Conservation (phyloP, 2,888 invertebrate genomes). For the Drosophila suboccidentalis region DNA sequence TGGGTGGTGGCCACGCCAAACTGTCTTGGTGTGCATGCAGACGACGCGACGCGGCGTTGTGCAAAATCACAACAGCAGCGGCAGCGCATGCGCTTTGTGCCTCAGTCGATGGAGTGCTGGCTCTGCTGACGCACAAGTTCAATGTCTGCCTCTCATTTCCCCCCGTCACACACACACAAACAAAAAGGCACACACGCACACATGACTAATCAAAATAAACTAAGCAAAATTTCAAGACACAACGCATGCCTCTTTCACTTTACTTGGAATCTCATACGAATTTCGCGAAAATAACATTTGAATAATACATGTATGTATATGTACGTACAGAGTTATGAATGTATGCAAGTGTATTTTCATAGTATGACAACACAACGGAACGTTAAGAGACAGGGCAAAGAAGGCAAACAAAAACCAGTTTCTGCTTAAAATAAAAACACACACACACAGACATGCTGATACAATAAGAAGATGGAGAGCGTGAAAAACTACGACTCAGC, state of each 20-base stretch:
- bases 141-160: constrained; percentile 38
- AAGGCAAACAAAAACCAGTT: constrained; percentile 69
- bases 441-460: constrained; percentile 31
- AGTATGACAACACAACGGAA: constrained; percentile 70
- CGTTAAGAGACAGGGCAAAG: constrained; percentile 47
- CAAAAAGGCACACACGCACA: constrained; percentile 8
- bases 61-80: constrained; percentile 47
- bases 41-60: constrained; percentile 11
- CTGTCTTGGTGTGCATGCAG: constrained; percentile 36
- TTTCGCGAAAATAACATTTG: constrained; percentile 73
- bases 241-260: constrained; percentile 65
- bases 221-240: constrained; percentile 35
- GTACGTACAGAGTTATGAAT: constrained; percentile 11
- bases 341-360: constrained; percentile 58
- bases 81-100: constrained; percentile 58
- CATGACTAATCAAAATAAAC: constrained; percentile 57
- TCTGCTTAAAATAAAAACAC: constrained; percentile 78
- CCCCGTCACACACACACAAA: background rate
- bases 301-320: constrained; percentile 40
- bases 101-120: constrained; percentile 6
- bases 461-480: constrained; percentile 65
- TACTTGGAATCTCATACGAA: constrained; percentile 58
- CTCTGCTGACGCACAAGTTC: constrained; percentile 59
- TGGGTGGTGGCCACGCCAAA: constrained; percentile 62
- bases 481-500: constrained; percentile 77